These are phyloP conservation scores for Cyphomyrus plagiostoma DNA, from an alignment of 2,113 vertebrate genomes.

Conservation along the genomic window DNA sequence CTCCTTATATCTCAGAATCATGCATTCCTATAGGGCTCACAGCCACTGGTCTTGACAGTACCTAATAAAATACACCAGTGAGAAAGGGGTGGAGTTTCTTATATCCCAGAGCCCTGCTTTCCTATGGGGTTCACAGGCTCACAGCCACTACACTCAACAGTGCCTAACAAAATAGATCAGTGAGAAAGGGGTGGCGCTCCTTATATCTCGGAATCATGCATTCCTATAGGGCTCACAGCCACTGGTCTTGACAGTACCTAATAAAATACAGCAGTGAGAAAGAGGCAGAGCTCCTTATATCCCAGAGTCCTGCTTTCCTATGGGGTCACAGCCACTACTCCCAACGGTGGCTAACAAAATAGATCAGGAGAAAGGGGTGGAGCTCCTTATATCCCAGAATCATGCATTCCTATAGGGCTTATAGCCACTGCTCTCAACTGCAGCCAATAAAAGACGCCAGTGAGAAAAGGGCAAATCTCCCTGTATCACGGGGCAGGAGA, in stretches of 20 bases:
- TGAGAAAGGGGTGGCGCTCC: no score
- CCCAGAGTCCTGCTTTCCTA: no score
- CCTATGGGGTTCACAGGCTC: no score
- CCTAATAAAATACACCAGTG: neutral
- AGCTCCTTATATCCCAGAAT: neutral
- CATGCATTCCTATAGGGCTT: neutral
- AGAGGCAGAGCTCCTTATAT: neutral
- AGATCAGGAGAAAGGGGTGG: neutral
- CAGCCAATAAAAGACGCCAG: neutral
- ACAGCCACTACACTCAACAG: neutral
- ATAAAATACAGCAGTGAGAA: neutral
- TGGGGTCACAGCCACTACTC: neutral
- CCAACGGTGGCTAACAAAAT: neutral
- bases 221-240: no score
- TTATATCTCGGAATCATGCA: no score
- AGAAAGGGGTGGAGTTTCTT: neutral
- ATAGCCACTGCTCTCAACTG: neutral
- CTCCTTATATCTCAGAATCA: no score
- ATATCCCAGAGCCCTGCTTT: no score
- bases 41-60: neutral
- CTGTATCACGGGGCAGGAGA: neutral
- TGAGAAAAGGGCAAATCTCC: neutral
- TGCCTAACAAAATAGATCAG: neutral
- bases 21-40: no score
- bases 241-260: neutral